phyloP scores from a whole-genome alignment of 2,113 vertebrate genomes.

The Cryptomyrus ogoouensis region DNA sequence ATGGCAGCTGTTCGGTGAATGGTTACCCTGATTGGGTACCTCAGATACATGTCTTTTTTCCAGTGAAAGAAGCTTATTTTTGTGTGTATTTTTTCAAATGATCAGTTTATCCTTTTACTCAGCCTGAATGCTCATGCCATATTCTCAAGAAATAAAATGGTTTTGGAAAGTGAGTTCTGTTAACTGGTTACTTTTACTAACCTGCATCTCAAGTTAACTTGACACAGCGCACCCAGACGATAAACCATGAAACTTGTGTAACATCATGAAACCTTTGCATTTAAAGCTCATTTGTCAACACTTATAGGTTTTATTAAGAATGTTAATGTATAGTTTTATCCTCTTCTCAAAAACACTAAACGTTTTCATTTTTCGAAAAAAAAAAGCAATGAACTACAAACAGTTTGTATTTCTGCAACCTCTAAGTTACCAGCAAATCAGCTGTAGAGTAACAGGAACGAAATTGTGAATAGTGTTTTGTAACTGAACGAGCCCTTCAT shows the following conservation, averaged over 20 bases:
- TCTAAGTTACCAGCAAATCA: background rate
- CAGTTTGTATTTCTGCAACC: background rate
- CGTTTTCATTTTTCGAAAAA: background rate
- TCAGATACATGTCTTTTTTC: background rate
- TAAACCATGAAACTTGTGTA: background rate
- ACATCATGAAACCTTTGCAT: background rate
- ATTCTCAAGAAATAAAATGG: constrained; percentile 49
- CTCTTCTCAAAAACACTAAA: background rate
- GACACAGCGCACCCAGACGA: background rate
- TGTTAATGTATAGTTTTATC: background rate
- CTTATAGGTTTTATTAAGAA: background rate
- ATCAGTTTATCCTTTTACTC: constrained; percentile 26
- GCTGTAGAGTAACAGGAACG: background rate
- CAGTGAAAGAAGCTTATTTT: background rate
- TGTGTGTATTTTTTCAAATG: constrained; percentile 38
- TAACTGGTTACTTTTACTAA: constrained; percentile 9
- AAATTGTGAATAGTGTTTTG: background rate
- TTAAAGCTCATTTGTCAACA: background rate
- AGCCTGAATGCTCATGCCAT: background rate
- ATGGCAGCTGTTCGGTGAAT: background rate
- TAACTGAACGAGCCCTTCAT: background rate
- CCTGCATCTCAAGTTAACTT: background rate
- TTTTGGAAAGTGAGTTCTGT: constrained; percentile 19
- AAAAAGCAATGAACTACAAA: background rate
- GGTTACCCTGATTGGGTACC: background rate